Conservation (phyloP, 1,140 invertebrate species). For the Drosophila ohnishii region DNA sequence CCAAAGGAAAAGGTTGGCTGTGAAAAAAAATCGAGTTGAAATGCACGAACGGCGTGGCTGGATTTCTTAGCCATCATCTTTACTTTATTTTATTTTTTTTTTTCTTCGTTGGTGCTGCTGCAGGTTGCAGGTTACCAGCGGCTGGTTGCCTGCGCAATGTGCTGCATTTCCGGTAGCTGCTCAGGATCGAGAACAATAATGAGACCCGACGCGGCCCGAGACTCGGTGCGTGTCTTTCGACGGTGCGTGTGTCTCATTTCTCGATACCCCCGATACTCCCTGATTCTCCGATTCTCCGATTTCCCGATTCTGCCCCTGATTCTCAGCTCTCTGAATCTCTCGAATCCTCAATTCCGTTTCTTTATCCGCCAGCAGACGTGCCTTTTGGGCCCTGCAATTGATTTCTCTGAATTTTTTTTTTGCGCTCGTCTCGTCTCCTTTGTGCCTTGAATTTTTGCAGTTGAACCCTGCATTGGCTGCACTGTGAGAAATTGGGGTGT, state of each 20-base stretch:
- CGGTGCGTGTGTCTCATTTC: slow-evolving; percentile 68
- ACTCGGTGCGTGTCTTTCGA: slow-evolving; percentile 65
- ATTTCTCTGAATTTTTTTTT: slow-evolving; percentile 78
- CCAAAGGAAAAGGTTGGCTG: neutral
- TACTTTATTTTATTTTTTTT: neutral
- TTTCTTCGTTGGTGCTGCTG: neutral
- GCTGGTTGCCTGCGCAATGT: slow-evolving; percentile 54
- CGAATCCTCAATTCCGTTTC: slow-evolving; percentile 5
- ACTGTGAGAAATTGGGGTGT: neutral
- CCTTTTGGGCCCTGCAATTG: slow-evolving; percentile 74
- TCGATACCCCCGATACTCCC: neutral
- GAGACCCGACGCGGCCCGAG: slow-evolving; percentile 24
- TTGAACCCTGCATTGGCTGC: slow-evolving; percentile 12
- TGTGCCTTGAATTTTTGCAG: slow-evolving; percentile 54
- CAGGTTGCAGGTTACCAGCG: neutral
- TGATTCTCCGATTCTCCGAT: slow-evolving; percentile 24
- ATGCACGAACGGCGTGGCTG: slow-evolving; percentile 45
- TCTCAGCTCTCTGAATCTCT: neutral
- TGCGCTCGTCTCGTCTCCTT: slow-evolving; percentile 51
- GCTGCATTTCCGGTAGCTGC: slow-evolving; percentile 76
- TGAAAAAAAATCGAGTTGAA: slow-evolving; percentile 33
- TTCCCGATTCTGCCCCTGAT: slow-evolving; percentile 5
- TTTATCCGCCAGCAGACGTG: slow-evolving; percentile 52
- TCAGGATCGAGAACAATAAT: slow-evolving; percentile 30
- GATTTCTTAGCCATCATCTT: slow-evolving; percentile 13